These are phyloP conservation scores for Bedellia somnulentella DNA, from an alignment of 2,888 invertebrate genomes.

Conservation along the genomic window DNA sequence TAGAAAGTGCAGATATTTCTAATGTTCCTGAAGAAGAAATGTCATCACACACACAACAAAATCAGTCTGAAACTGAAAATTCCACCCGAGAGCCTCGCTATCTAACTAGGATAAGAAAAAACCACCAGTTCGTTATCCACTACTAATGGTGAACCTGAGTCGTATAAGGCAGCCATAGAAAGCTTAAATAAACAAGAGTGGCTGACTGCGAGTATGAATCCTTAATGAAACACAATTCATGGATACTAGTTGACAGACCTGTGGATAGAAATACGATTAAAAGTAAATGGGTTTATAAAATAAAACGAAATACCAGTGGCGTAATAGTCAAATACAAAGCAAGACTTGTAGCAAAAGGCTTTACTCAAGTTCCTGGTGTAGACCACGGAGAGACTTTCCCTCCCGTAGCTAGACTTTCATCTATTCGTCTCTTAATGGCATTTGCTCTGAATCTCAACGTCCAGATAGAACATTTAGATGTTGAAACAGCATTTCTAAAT, in stretches of 20 bases:
- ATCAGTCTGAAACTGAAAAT: no score
- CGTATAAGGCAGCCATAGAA: no score
- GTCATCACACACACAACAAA: no score
- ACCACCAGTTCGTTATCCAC: no score
- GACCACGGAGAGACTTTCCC: constrained; percentile 6
- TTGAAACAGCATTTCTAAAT: neutral
- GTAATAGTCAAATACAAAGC: constrained; percentile 7
- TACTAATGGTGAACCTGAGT: no score
- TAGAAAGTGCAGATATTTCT: no score
- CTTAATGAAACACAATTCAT: constrained; percentile 12
- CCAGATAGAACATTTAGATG: constrained; percentile 4
- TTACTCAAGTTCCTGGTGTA: constrained; percentile 2
- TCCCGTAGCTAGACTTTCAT: constrained; percentile 3
- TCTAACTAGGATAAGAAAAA: no score
- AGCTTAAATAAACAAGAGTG: no score
- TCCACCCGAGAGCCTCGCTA: no score
- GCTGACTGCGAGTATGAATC: constrained; percentile 13
- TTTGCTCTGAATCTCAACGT: constrained; percentile 4
- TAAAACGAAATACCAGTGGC: constrained; percentile 11
- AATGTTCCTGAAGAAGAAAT: no score
- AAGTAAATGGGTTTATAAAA: constrained; percentile 15
- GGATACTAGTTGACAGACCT: constrained; percentile 11
- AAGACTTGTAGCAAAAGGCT: constrained; percentile 6
- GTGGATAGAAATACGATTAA: constrained; percentile 10
- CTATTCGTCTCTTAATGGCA: constrained; percentile 1